Base-by-base conservation (phyloP, 2,888 invertebrate species). In the Macrophya annulata region DNA sequence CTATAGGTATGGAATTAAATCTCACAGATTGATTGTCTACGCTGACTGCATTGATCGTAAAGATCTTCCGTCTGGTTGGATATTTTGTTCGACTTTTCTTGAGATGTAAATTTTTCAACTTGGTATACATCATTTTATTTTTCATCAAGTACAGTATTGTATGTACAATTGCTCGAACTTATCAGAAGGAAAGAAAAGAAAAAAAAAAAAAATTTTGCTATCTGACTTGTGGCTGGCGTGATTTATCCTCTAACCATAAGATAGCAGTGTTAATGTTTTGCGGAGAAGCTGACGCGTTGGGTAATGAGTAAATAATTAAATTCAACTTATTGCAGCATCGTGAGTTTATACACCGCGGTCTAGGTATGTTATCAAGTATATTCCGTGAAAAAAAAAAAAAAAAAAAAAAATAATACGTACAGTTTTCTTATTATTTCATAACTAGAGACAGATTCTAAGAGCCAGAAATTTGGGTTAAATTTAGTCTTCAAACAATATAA, bases 201-300 rank as follows among this genome's bases (percentile, higher is more conserved):
- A 59, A 45, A 15, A 40, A 21, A 45, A 74, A 21, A 45, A 59
- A 59, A 31, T 40, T 79, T 51, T 62, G 79, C 59, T 59, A 40
- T 59, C 55, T 79, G 55, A 79, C 17, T 68, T 68, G 68, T 6
- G 68, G 31, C 37, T 31, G 68, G 68, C 68, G 37, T 68, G 68
- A 68, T 68, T 68, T 68, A 68, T 68, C 37, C 37, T 25, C 25
- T 25, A 62, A 62, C 15, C 15, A 0, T 15, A 25, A 68, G 68
- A 68, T 68, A 68, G 31, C 68, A 17, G 31, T 25, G 68, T 68
- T 37, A 17, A 25, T 21, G 31, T 37, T 25, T 68, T 25, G 62
- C 62, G 10, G 25, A 62, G 55, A 21, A 62, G 62, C 62, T 25
- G 25, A 25, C 25, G 25, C 25, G 25, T 62, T 62, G 62, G 62